Base-by-base conservation (phyloP, 1,140 invertebrate genomes). In the Drosophila bifasciata region DNA sequence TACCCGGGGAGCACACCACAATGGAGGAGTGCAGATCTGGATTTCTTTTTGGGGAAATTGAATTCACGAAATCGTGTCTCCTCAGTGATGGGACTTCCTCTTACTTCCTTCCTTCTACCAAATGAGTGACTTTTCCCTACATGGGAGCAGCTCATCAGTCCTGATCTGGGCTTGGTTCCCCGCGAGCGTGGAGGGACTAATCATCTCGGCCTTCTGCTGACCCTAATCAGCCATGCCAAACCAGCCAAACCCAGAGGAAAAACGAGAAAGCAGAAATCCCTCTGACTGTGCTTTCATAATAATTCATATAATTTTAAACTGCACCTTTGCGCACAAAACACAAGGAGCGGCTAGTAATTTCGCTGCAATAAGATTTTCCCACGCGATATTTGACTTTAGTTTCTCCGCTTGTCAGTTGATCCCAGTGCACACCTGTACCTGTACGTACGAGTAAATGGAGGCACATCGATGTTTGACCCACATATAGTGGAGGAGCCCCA, bases 291-390 rank as follows among this genome's bases (percentile, higher is more conserved):
- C 32, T 36, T 13, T 39, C 23, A 19, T 15, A 11, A 16, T 62
- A 76, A 76, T 76, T 51, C 73, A 59, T 69, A 76, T 76, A 76
- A 76, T 76, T 76, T 68, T 46, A 16, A 76, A 68, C 73, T 76
- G 73, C 73, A 76, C 73, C 72, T 76, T 28, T 52, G 69, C 32
- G 46, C 56, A 50, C 25, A 62, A 36, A 36, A 36, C 11, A 25
- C 16, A 32, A 15, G 39, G 49, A 66, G 58, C 51, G 61, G 53
- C 43, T 19, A 49, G 51, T 19, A 60, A 75, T 53, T 53, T 44
- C 16, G 23, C 45, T 36, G 43, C 71, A 52, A 64, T 28, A 51
- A 76, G 72, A 76, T 76, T 76, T 76, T 76, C 72, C 73, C 73
- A 76, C 73, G 73, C 73, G 73, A 76, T 76, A 53, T 53, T 49